Conservation (phyloP, 2,888 invertebrate species). For the Nomada fabriciana region DNA sequence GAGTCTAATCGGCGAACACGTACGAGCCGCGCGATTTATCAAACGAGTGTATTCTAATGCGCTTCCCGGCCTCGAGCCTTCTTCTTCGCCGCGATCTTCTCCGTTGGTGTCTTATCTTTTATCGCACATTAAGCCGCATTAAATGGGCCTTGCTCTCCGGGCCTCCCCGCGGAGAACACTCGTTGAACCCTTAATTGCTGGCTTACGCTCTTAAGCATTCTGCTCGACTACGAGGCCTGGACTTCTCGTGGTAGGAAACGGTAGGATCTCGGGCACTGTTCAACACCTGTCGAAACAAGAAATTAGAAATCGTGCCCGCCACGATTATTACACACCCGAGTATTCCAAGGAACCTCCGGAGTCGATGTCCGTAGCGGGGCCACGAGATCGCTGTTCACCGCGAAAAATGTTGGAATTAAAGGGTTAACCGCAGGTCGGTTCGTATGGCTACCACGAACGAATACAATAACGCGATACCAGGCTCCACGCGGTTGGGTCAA, state of each 20-base stretch:
- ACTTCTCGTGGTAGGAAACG: neutral
- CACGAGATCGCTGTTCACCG: constrained; percentile 9
- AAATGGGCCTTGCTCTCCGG: constrained; percentile 17
- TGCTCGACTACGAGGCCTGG: neutral
- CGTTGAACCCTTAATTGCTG: constrained; percentile 27
- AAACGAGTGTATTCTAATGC: constrained; percentile 59
- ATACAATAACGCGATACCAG: constrained; percentile 63
- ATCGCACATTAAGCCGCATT: constrained; percentile 55
- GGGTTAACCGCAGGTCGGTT: constrained; percentile 60
- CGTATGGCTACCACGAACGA: constrained; percentile 62
- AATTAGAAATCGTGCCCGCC: neutral
- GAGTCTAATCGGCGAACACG: constrained; percentile 53
- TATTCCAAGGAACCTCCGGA: neutral
- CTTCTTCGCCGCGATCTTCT: constrained; percentile 5
- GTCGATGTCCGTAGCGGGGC: neutral
- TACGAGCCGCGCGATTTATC: constrained; percentile 57
- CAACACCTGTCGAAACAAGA: neutral
- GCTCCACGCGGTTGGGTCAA: constrained; percentile 23
- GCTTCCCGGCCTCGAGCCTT: constrained; percentile 27
- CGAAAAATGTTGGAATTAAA: constrained; percentile 51
- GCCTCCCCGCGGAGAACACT: constrained; percentile 10
- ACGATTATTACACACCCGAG: neutral
- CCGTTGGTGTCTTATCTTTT: constrained; percentile 27
- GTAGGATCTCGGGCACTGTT: neutral
- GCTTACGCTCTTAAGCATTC: constrained; percentile 28